Base-by-base conservation (phyloP, 92 coral and sea anemone genomes). In the Umimayanthus chanpuru region DNA sequence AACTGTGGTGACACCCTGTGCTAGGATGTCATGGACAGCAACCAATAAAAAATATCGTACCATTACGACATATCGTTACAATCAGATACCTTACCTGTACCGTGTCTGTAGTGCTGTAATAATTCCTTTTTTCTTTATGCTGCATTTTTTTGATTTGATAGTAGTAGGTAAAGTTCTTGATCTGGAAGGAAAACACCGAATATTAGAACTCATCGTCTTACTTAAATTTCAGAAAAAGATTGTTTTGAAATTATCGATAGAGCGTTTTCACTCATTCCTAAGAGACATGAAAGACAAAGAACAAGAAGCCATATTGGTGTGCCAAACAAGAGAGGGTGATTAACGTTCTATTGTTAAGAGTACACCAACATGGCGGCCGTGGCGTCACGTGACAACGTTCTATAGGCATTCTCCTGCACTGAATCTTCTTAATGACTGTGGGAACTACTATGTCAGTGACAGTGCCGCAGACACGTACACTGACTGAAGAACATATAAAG, bases 41-140 rank as follows among this genome's bases (percentile, higher is more conserved):
- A 70, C 47, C 81, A 81, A 18, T 55, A n/a, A 68, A 55, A 18
- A 75, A 15, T 76, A 11, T 71, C 55, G 44, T 49, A 85, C 72
- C 10, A 67, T 32, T 78, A 18, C 75, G 2, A 53, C n/a, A 12
- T 12, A 44, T 39, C 12, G 11, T 44, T 81, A 73, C 44, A 8
- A 16, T 21, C 18, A 44, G 72, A 50, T 25, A 14, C 56, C 92
- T 73, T 12, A 96, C 99, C 96, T 93, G 96, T n/a, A 96, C 98
- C 18, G 98, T 96, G 76, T 95, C 98, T 15, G 98, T 96, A 32
- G 99, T 96, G 89, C 99, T 96, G 92, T 96, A 96, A 86, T 93
- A 96, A 53, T 96, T 95, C 43, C 99, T 91, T 77, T 93, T 95
- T 76, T 95, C 96, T 61, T 93, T 95, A 43, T 92, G 90, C 77